Conservation (phyloP, 2,113 vertebrate genomes). For the human (Homo sapiens) region DNA sequence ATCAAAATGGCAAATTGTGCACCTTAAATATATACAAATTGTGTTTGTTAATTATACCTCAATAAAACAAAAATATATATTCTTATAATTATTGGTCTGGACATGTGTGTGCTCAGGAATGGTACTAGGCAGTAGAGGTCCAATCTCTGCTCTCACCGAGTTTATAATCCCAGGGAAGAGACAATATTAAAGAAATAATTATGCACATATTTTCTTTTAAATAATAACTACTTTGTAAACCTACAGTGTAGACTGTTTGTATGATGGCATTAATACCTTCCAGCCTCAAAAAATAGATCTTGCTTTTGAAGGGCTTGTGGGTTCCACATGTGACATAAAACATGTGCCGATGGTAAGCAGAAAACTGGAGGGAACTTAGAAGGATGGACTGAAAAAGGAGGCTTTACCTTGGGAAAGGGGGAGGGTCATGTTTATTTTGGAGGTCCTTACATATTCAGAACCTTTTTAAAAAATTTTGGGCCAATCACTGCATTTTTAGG, state of each 20-base stretch:
- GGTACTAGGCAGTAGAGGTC: not conserved
- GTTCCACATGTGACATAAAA: not conserved
- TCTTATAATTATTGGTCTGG: not conserved
- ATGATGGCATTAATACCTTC: not conserved
- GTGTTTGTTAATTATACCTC: not conserved
- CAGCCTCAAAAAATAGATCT: not conserved
- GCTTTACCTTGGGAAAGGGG: not conserved
- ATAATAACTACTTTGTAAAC: not conserved
- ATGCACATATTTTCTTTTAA: not conserved
- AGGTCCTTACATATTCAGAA: slow-evolving; percentile 43
- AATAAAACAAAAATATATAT: not conserved
- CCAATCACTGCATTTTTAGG: not conserved
- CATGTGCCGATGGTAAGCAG: not conserved
- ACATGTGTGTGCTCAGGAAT: not conserved
- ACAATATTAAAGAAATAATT: not conserved
- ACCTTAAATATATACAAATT: not conserved
- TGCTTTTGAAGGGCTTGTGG: slow-evolving; percentile 38
- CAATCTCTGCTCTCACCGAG: not conserved
- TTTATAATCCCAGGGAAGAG: not conserved
- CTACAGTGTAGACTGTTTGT: not conserved
- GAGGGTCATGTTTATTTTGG: slow-evolving; percentile 19
- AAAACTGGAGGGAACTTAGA: not conserved
- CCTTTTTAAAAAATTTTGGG: not conserved
- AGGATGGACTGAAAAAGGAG: not conserved
- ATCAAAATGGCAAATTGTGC: not conserved